Percentiles rank a stretch among this genome's conserved stretches.
Evolutionary conservation across 53 echinoderm and acorn worm genomes (phyloP).

Genomic region (Hippasteria phrygiana): DNA sequence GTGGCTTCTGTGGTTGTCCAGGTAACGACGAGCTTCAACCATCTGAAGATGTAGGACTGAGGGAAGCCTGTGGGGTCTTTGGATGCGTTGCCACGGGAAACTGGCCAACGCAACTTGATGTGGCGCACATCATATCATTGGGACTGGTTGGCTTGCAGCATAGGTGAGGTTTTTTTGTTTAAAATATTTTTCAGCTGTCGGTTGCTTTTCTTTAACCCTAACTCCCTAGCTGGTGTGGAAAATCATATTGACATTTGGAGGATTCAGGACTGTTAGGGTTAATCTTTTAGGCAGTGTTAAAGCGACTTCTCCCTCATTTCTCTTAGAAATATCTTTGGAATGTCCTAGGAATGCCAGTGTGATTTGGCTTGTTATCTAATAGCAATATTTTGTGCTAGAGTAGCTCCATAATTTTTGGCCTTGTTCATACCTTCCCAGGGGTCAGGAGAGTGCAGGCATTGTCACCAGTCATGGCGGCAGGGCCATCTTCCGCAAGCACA

Average conservation of each 20-base stretch:
- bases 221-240: too few relatives aligned
- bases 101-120: constrained; percentile 96
- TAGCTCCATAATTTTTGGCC: neutral
- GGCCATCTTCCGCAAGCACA: constrained; percentile 87
- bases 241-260: too few relatives aligned
- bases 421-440: constrained; percentile 48
- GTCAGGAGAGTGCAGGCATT: constrained; percentile 99
- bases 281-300: too few relatives aligned
- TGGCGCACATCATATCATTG: constrained; percentile 87
- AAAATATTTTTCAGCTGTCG: too few relatives aligned
- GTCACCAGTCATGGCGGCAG: constrained; percentile 79
- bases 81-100: constrained; percentile 91
- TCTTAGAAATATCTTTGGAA: too few relatives aligned
- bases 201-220: too few relatives aligned
- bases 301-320: too few relatives aligned
- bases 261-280: too few relatives aligned
- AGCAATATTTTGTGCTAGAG: neutral
- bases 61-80: constrained; percentile 97
- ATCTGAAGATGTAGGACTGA: constrained; percentile 78
- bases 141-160: constrained; percentile 95
- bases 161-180: constrained; percentile 70
- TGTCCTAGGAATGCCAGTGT: too few relatives aligned
- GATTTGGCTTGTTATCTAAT: too few relatives aligned
- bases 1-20: neutral
- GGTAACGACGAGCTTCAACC: constrained; percentile 7